phyloP scores from a whole-genome alignment of 2,888 invertebrate species.

The Thymelicus lineola region DNA sequence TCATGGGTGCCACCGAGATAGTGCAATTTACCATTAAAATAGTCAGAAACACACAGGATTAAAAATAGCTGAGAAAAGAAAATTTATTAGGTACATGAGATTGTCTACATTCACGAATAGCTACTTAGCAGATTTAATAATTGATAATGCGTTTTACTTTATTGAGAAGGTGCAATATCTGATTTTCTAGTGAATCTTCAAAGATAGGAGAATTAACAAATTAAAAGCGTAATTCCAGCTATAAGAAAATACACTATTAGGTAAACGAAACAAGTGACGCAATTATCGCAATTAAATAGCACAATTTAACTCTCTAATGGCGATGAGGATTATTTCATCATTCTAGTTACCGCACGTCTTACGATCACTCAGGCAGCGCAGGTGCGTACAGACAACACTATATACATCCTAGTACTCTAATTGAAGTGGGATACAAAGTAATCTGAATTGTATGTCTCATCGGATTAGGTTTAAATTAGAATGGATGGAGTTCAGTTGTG shows the following conservation, averaged over 20 bases:
- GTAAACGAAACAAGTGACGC: conserved; percentile 23
- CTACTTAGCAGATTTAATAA: too few relatives aligned
- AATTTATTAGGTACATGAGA: too few relatives aligned
- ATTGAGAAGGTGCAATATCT: too few relatives aligned
- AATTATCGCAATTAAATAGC: conserved; percentile 11
- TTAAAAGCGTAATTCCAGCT: background rate
- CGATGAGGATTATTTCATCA: conserved; percentile 52
- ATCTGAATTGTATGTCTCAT: conserved; percentile 19
- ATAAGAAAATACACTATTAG: background rate
- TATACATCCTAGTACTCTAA: conserved; percentile 20
- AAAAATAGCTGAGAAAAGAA: too few relatives aligned
- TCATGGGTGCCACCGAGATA: too few relatives aligned
- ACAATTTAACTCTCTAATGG: conserved; percentile 27
- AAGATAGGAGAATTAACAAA: background rate
- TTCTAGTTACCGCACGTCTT: conserved; percentile 59
- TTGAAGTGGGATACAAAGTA: background rate
- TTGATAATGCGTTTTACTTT: too few relatives aligned
- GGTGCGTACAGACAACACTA: conserved; percentile 52
- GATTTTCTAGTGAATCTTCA: background rate
- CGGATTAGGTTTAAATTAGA: conserved; percentile 20
- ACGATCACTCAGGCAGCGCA: conserved; percentile 65
- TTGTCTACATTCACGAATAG: too few relatives aligned
- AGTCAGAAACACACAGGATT: too few relatives aligned
- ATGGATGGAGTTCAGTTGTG: conserved; percentile 28
- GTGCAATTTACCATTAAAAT: too few relatives aligned